phyloP scores from a whole-genome alignment of 2,888 invertebrate genomes.

The Stegophylla sp. region DNA sequence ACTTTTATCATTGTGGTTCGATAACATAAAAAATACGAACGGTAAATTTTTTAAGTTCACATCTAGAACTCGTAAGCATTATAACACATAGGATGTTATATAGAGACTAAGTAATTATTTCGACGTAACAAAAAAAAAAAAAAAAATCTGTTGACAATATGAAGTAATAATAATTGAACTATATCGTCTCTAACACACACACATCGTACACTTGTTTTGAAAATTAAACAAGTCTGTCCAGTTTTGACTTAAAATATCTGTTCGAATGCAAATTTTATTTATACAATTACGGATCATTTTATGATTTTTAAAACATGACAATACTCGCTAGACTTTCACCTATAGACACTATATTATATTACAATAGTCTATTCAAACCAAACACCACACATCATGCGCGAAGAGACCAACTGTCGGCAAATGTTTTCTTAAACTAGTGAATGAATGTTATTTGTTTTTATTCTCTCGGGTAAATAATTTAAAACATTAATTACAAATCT shows the following conservation, averaged over 20 bases:
- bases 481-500: conserved; percentile 27
- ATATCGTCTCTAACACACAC: conserved; percentile 5
- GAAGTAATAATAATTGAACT: not conserved
- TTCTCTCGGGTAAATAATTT: conserved; percentile 25
- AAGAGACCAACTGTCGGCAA: not conserved
- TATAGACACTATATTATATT: not conserved
- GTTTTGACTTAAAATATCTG: conserved; percentile 1
- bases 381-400: no score
- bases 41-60: not conserved
- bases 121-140: not conserved
- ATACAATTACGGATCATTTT: not conserved
- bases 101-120: not conserved
- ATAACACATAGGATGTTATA: not conserved
- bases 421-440: conserved; percentile 1
- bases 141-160: no score
- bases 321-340: conserved; percentile 19
- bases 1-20: not conserved
- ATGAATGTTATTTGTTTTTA: conserved; percentile 18
- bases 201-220: not conserved
- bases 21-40: not conserved
- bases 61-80: not conserved
- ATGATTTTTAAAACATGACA: conserved; percentile 14
- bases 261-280: conserved; percentile 18
- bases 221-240: conserved; percentile 25
- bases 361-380: not conserved